These are phyloP conservation scores for Trididemnum nubilum DNA, from an alignment of 23 tunicate genomes.

Conservation along the genomic window DNA sequence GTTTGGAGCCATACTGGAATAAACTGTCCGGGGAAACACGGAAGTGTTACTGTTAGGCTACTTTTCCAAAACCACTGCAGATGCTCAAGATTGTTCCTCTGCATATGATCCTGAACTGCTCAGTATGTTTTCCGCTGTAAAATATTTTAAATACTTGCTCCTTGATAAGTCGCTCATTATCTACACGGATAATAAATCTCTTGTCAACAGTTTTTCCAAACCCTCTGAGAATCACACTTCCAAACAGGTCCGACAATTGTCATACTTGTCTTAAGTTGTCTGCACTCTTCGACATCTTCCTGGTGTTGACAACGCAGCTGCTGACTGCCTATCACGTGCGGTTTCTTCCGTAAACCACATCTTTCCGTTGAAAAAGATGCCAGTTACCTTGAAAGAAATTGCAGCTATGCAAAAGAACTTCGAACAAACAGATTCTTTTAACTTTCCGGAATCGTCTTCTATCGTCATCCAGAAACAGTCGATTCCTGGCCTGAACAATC, in stretches of 20 bases:
- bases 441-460: too few relatives aligned
- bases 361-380: too few relatives aligned
- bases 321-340: slow-evolving; percentile 19
- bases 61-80: slow-evolving; percentile 28
- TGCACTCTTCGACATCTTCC: slow-evolving; percentile 1
- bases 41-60: slow-evolving; percentile 31
- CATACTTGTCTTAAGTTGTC: neutral
- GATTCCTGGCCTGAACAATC: too few relatives aligned
- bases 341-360: too few relatives aligned
- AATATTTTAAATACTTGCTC: slow-evolving; percentile 24
- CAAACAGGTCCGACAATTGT: slow-evolving; percentile 1
- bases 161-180: slow-evolving; percentile 21
- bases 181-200: slow-evolving; percentile 26
- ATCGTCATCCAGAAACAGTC: too few relatives aligned
- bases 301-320: slow-evolving; percentile 2
- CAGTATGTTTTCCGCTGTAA: slow-evolving; percentile 19
- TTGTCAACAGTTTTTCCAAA: slow-evolving; percentile 15
- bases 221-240: slow-evolving; percentile 1
- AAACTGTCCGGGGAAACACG: neutral
- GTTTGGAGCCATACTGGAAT: slow-evolving; percentile 41
- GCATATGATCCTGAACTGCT: slow-evolving; percentile 41
- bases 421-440: too few relatives aligned
- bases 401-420: too few relatives aligned
- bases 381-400: too few relatives aligned
- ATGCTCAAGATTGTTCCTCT: slow-evolving; percentile 17